Evolutionary conservation across 2,888 invertebrate genomes (phyloP).

Genomic region (Neoascia interrupta): DNA sequence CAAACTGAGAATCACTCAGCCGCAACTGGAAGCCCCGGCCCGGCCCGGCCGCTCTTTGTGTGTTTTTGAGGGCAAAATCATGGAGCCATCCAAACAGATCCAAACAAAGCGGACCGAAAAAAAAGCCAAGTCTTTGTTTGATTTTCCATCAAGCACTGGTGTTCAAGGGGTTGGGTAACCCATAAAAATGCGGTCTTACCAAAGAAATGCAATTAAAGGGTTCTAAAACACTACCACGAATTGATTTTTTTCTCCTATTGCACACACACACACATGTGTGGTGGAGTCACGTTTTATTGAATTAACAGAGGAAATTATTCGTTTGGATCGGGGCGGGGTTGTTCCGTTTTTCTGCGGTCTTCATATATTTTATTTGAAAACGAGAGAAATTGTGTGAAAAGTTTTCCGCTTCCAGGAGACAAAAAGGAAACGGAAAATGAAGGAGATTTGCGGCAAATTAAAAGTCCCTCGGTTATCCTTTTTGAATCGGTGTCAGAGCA

Average conservation of each 20-base stretch:
- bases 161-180: constrained; percentile 40
- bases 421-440: constrained; percentile 20
- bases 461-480: constrained; percentile 51
- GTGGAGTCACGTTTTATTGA: constrained; percentile 65
- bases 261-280: no score
- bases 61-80: constrained; percentile 29
- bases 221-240: constrained; percentile 64
- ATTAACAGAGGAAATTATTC: constrained; percentile 62
- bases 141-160: constrained; percentile 31
- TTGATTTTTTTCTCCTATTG: constrained; percentile 46
- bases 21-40: constrained; percentile 28
- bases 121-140: constrained; percentile 40
- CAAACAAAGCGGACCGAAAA: constrained; percentile 2
- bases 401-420: constrained; percentile 5
- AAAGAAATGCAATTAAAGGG: constrained; percentile 68
- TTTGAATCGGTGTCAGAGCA: constrained; percentile 35
- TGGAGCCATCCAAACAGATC: neutral
- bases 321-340: constrained; percentile 31
- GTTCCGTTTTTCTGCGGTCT: constrained; percentile 37
- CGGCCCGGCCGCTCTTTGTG: no score
- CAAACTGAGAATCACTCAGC: constrained; percentile 59
- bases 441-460: constrained; percentile 62
- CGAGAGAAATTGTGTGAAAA: constrained; percentile 45
- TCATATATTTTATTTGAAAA: constrained; percentile 23
- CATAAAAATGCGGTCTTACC: constrained; percentile 67